Conservation (phyloP, 35 echinoderm and acorn worm species). For the Ophioderma brevispina region DNA sequence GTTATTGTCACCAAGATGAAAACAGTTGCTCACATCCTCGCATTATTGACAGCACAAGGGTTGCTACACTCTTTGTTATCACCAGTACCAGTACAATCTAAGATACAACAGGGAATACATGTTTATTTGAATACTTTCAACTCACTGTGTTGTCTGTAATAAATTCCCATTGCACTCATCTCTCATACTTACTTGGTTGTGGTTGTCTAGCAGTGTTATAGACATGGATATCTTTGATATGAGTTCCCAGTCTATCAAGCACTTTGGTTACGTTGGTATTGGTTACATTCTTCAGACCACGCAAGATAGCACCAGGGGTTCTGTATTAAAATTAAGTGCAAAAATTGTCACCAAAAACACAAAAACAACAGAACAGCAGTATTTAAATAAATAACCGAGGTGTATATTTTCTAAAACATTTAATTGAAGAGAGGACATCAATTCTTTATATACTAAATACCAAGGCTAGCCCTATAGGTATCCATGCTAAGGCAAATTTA, state of each 20-base stretch:
- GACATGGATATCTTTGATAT: constrained; percentile 75
- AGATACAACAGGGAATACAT: neutral
- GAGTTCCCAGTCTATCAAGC: constrained; percentile 28
- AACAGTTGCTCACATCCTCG: constrained; percentile 87
- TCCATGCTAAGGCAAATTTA: too few relatives aligned
- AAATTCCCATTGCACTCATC: too few relatives aligned
- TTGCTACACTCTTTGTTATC: constrained; percentile 27
- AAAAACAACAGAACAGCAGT: too few relatives aligned
- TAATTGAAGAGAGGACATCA: too few relatives aligned
- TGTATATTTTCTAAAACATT: too few relatives aligned
- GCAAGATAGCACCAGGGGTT: constrained; percentile 59
- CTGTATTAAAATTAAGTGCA: constrained; percentile 3
- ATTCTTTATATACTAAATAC: too few relatives aligned
- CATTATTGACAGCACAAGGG: constrained; percentile 47
- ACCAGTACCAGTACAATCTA: neutral
- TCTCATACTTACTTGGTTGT: constrained; percentile 29
- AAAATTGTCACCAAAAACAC: too few relatives aligned
- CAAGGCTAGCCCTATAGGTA: too few relatives aligned
- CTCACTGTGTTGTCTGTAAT: too few relatives aligned
- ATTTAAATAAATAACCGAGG: too few relatives aligned
- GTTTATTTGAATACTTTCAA: too few relatives aligned
- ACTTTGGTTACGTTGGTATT: neutral
- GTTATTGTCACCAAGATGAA: constrained; percentile 44
- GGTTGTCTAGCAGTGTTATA: constrained; percentile 61
- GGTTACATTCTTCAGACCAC: constrained; percentile 10